Percentiles rank a stretch among this genome's conserved stretches.
Evolutionary conservation across 37 sponge, comb jelly and placozoan genomes (phyloP).

Genomic region (Spongilla lacustris): DNA sequence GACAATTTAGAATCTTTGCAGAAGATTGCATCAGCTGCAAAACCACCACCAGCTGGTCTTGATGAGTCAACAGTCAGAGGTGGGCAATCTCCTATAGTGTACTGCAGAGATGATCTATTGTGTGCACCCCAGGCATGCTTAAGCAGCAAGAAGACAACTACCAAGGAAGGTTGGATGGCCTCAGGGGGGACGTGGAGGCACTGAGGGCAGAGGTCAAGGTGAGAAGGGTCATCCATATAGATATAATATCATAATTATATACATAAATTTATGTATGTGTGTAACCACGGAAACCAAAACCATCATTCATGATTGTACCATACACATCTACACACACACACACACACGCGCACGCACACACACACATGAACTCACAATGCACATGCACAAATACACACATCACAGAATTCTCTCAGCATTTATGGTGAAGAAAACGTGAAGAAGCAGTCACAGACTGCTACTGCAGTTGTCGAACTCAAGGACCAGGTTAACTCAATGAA

Average conservation of each 20-base stretch:
- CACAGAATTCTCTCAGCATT: not conserved
- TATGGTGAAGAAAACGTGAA: constrained; percentile 39
- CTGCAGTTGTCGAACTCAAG: constrained; percentile 12
- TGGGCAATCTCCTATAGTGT: too few relatives aligned
- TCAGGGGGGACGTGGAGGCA: constrained; percentile 20
- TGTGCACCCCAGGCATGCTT: not conserved
- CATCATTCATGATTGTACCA: too few relatives aligned
- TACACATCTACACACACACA: too few relatives aligned
- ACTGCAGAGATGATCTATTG: too few relatives aligned
- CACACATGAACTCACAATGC: too few relatives aligned
- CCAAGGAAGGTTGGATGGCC: not conserved
- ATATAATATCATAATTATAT: too few relatives aligned
- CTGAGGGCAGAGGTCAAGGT: constrained; percentile 10
- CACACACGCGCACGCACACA: too few relatives aligned
- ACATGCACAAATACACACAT: too few relatives aligned
- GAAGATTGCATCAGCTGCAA: not conserved
- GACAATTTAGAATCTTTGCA: constrained; percentile 20
- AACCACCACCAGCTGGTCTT: not conserved
- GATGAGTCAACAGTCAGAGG: not conserved
- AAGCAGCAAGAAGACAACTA: not conserved
- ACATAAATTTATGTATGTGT: not conserved
- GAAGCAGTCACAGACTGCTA: constrained; percentile 24
- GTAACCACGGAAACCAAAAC: not conserved
- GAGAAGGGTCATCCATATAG: too few relatives aligned
- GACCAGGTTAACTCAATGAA: constrained; percentile 6